phyloP scores from a whole-genome alignment of 2,113 vertebrate species.

The Sturnira hondurensis region DNA sequence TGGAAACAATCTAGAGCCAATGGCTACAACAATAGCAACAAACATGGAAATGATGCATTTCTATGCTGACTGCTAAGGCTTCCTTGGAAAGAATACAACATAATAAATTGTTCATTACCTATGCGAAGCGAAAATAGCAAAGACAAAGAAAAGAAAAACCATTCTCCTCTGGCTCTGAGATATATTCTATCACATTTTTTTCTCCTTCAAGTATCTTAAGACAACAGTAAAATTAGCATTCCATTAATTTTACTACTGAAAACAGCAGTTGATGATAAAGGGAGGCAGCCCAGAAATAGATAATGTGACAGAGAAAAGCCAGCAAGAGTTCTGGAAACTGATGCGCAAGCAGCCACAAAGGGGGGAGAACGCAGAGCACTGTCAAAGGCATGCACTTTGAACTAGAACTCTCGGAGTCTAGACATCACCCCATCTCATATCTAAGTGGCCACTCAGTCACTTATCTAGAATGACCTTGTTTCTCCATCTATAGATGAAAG shows the following conservation, averaged over 20 bases:
- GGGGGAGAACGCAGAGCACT: background rate
- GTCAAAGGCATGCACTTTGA: background rate
- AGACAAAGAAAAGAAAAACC: background rate
- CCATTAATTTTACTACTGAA: background rate
- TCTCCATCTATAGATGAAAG: background rate
- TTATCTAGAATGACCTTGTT: background rate
- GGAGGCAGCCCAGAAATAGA: background rate
- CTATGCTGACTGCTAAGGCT: background rate
- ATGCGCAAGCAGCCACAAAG: background rate
- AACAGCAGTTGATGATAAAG: background rate
- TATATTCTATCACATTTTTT: background rate
- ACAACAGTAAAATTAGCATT: conserved; percentile 23
- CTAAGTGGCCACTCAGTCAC: background rate
- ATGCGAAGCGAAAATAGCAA: background rate
- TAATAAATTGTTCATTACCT: background rate
- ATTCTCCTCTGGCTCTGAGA: background rate
- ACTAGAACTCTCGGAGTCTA: background rate
- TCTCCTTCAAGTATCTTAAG: conserved; percentile 22
- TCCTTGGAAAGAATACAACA: background rate
- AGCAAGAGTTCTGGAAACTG: background rate
- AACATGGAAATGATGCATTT: background rate
- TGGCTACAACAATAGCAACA: background rate
- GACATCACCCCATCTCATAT: background rate
- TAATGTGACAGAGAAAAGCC: background rate
- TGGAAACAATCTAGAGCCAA: background rate